Evolutionary conservation across 2,797 vertebrate species (phyloP).

Genomic region (Crocidura indochinensis): DNA sequence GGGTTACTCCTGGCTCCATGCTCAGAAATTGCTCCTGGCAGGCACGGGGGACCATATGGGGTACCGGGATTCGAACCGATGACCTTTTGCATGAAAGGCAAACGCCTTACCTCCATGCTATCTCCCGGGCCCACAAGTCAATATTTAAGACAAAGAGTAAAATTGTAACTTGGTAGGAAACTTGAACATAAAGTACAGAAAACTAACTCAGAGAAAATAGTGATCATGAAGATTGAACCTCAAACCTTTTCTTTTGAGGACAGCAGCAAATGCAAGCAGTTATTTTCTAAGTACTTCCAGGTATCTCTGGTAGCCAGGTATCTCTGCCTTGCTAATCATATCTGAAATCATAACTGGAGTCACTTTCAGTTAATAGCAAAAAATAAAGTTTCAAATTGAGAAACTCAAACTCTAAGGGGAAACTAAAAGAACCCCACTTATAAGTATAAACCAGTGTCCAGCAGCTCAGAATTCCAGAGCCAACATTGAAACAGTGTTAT

Average conservation of each 20-base stretch:
- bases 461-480: conserved; percentile 28
- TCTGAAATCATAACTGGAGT: background rate
- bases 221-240: background rate
- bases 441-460: conserved; percentile 13
- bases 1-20: too few species aligned
- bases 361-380: background rate
- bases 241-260: background rate
- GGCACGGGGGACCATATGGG: too few species aligned
- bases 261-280: background rate
- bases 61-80: too few species aligned
- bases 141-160: conserved; percentile 1
- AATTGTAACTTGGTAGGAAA: background rate
- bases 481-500: background rate
- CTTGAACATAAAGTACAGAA: background rate
- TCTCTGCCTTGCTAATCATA: background rate
- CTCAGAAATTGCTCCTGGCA: too few species aligned
- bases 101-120: too few species aligned
- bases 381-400: conserved; percentile 28
- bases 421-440: background rate
- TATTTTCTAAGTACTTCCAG: background rate
- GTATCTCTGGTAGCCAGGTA: background rate
- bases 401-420: background rate
- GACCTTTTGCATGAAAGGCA: too few species aligned
- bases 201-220: background rate
- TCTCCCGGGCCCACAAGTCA: too few species aligned